Evolutionary conservation across 2,113 vertebrate genomes (phyloP).

Genomic region (Cryptomyrus ogoouensis): DNA sequence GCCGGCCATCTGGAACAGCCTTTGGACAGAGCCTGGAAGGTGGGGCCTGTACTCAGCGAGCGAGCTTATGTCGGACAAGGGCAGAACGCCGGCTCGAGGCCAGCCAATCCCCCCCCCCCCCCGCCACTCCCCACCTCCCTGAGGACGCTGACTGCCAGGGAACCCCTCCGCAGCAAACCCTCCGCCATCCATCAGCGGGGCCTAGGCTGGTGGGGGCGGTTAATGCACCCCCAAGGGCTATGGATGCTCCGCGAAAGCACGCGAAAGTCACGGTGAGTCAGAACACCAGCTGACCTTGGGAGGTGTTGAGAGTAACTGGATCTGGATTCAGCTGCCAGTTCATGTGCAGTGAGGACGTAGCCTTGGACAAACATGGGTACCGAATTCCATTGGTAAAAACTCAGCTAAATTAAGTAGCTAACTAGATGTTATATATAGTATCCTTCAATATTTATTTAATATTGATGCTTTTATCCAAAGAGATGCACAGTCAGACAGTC

Average conservation of each 20-base stretch:
- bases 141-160: neutral
- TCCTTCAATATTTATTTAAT: neutral
- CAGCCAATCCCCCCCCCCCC: neutral
- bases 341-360: neutral
- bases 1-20: slow-evolving; percentile 32
- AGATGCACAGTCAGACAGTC: neutral
- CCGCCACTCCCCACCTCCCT: neutral
- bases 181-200: neutral
- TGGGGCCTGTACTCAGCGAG: slow-evolving; percentile 31
- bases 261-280: neutral
- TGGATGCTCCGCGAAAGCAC: neutral
- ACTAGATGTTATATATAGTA: neutral
- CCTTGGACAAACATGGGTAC: neutral
- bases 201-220: neutral
- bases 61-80: slow-evolving; percentile 24
- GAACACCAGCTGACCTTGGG: neutral
- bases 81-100: slow-evolving; percentile 16
- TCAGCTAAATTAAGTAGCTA: neutral
- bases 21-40: slow-evolving; percentile 46
- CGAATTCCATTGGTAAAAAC: neutral
- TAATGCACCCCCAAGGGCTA: neutral
- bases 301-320: neutral
- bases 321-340: neutral
- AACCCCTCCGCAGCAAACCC: slow-evolving; percentile 21
- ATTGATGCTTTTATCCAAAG: neutral